phyloP scores from a whole-genome alignment of 2,797 vertebrate species.

The Crocodylus rhombifer region DNA sequence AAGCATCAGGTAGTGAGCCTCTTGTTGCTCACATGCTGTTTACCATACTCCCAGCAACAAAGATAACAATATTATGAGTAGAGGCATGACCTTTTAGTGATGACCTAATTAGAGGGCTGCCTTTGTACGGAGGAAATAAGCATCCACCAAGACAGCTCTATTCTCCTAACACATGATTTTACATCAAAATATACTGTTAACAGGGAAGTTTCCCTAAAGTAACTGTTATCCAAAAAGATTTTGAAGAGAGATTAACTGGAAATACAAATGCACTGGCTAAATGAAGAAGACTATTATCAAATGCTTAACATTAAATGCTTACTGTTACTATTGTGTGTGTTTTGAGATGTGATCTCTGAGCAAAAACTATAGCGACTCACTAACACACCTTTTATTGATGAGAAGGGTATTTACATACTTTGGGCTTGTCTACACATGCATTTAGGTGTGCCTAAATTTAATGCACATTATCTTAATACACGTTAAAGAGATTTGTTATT shows the following conservation, averaged over 20 bases:
- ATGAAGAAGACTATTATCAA: not conserved
- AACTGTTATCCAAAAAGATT: too few relatives aligned
- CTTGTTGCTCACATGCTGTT: not conserved
- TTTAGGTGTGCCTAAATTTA: too few relatives aligned
- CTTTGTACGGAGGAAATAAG: not conserved
- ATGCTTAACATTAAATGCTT: not conserved
- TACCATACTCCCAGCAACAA: not conserved
- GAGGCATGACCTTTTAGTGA: not conserved
- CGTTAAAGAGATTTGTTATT: not conserved
- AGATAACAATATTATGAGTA: not conserved
- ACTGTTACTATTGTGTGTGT: not conserved
- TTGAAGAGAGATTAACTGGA: too few relatives aligned
- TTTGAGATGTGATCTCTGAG: not conserved
- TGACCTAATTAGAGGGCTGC: not conserved
- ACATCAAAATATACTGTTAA: not conserved
- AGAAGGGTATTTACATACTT: not conserved
- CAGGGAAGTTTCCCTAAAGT: not conserved
- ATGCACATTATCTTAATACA: too few relatives aligned
- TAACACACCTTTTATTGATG: accelerated
- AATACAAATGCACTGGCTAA: not conserved
- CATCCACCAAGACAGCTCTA: not conserved
- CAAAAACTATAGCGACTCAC: not conserved
- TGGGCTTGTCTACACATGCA: too few relatives aligned
- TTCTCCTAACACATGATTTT: not conserved
- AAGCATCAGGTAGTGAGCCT: not conserved